These are phyloP conservation scores for Antigone vipio DNA, from an alignment of 2,113 vertebrate species.

Conservation along the genomic window DNA sequence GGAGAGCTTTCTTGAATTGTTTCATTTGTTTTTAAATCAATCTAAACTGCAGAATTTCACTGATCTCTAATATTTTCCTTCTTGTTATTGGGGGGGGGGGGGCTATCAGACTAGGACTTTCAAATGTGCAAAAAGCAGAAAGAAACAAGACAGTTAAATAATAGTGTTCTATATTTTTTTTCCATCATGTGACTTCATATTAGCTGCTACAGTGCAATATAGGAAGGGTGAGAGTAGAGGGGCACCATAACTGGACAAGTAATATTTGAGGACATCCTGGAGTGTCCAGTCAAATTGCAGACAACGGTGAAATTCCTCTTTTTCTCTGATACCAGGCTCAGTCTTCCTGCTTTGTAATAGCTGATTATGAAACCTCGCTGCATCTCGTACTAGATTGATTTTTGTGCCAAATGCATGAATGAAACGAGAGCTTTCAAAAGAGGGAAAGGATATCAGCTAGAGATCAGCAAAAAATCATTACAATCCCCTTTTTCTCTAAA, in stretches of 20 bases:
- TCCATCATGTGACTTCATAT: neutral
- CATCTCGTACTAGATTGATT: neutral
- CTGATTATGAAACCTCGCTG: neutral
- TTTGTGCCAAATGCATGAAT: neutral
- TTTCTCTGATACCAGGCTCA: neutral
- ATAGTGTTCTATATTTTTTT: neutral
- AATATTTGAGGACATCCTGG: neutral
- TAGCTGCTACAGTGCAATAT: neutral
- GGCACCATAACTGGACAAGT: neutral
- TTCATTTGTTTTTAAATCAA: neutral
- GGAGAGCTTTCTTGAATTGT: neutral
- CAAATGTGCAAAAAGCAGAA: neutral
- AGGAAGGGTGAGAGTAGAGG: neutral
- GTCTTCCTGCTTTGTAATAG: neutral
- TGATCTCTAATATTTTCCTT: neutral
- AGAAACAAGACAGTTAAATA: neutral
- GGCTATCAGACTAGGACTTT: neutral
- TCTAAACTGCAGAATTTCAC: neutral
- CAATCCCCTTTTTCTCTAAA: neutral
- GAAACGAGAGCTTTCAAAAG: neutral
- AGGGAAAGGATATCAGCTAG: neutral
- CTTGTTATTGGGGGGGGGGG: neutral
- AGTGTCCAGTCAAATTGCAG: neutral
- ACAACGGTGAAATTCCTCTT: neutral
- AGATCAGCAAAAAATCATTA: conserved; percentile 1